phyloP scores from a whole-genome alignment of 92 coral and sea anemone species.

The Bergia puertoricense region DNA sequence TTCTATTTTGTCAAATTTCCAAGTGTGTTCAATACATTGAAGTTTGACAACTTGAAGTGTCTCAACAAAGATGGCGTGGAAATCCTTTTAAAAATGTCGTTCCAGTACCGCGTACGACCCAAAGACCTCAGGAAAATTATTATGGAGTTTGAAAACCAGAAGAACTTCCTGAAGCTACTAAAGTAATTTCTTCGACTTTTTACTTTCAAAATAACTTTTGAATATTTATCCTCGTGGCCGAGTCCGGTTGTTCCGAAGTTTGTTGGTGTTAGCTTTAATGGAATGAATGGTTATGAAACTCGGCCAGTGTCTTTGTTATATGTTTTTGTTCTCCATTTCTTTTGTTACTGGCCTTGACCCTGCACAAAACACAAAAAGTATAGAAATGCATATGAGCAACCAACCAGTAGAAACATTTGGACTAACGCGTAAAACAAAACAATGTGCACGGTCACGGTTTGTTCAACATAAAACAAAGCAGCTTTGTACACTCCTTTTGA shows the following conservation, averaged over 20 bases:
- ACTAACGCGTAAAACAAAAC: no score
- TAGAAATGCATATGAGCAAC: no score
- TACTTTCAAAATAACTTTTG: background rate
- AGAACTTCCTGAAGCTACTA: slow-evolving; percentile 43
- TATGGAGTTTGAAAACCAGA: slow-evolving; percentile 46
- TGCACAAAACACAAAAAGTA: no score
- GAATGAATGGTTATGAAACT: no score
- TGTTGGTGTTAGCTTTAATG: no score
- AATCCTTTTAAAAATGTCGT: slow-evolving; percentile 40
- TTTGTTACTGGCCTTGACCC: no score
- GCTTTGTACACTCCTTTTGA: no score
- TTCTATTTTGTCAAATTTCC: slow-evolving; percentile 59
- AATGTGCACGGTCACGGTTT: no score
- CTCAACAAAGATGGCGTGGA: slow-evolving; percentile 63
- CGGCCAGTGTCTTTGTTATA: no score
- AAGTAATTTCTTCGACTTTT: slow-evolving; percentile 30
- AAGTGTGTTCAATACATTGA: slow-evolving; percentile 60
- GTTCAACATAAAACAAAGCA: no score
- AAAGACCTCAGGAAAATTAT: slow-evolving; percentile 44
- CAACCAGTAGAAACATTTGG: no score
- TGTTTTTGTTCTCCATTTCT: no score
- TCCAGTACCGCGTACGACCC: slow-evolving; percentile 65
- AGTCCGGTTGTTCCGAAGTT: background rate
- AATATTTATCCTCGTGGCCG: background rate
- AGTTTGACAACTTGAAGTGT: slow-evolving; percentile 48